Conservation (phyloP, 2,113 vertebrate species). For the Sphaerodactylus townsendi region DNA sequence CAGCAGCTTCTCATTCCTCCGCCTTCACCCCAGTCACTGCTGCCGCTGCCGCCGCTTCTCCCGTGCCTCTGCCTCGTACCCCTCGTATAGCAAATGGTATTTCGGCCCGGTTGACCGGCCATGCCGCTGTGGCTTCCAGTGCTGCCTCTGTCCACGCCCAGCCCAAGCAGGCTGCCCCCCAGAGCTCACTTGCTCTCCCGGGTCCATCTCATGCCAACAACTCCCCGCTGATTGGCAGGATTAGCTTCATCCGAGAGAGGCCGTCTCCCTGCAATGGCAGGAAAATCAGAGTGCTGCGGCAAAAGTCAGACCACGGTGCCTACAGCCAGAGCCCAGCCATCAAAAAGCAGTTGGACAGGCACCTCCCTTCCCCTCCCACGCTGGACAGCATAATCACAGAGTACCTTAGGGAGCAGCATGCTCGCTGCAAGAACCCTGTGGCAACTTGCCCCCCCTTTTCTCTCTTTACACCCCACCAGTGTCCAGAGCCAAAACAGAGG, state of each 20-base stretch:
- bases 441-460: constrained; percentile 99
- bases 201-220: constrained; percentile 79
- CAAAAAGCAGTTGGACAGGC: constrained; percentile 97
- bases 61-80: constrained; percentile 86
- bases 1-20: constrained; percentile 85
- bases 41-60: constrained; percentile 80
- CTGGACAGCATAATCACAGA: constrained; percentile 99
- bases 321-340: constrained; percentile 98
- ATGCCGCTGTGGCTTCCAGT: constrained; percentile 75
- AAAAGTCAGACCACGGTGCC: constrained; percentile 97
- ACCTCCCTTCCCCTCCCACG: constrained; percentile 94
- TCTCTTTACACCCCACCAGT: constrained; percentile 98
- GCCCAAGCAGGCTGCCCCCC: constrained; percentile 80
- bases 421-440: constrained; percentile 98
- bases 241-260: constrained; percentile 93
- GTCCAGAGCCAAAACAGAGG: constrained; percentile 98
- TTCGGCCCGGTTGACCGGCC: constrained; percentile 79
- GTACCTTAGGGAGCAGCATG: constrained; percentile 97
- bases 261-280: constrained; percentile 85
- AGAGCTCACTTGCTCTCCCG: constrained; percentile 72
- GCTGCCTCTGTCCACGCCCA: constrained; percentile 79
- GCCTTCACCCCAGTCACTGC: constrained; percentile 82
- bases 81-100: constrained; percentile 93
- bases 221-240: constrained; percentile 91
- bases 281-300: constrained; percentile 89